Conservation (phyloP, 2,797 vertebrate genomes). For the Semaprochilodus insignis region DNA sequence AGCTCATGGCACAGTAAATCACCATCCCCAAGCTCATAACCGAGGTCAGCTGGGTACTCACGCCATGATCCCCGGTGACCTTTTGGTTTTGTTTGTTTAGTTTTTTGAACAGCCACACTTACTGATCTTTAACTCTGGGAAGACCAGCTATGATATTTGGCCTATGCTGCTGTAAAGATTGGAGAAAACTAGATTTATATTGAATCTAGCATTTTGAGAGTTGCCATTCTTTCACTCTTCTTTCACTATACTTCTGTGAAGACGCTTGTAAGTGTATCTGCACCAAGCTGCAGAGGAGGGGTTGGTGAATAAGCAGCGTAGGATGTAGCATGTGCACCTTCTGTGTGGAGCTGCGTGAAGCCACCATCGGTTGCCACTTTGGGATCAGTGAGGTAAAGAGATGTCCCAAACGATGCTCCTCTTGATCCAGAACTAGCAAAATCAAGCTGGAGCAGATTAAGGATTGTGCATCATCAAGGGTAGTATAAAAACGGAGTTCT, state of each 20-base stretch:
- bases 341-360: background rate
- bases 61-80: slow-evolving; percentile 28
- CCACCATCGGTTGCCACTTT: background rate
- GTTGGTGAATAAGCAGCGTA: background rate
- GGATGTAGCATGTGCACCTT: background rate
- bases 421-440: background rate
- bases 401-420: background rate
- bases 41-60: slow-evolving; percentile 33
- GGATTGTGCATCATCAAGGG: background rate
- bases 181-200: too few relatives aligned
- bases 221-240: too few relatives aligned
- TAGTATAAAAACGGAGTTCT: too few relatives aligned
- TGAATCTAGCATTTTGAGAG: too few relatives aligned
- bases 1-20: slow-evolving; percentile 63
- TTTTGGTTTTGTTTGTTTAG: slow-evolving; percentile 22
- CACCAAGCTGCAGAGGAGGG: background rate
- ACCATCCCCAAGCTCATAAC: slow-evolving; percentile 19
- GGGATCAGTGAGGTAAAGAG: background rate
- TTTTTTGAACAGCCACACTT: slow-evolving; percentile 7
- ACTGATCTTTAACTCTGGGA: background rate
- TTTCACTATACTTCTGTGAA: background rate
- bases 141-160: background rate
- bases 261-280: background rate
- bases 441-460: background rate
- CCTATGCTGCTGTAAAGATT: too few relatives aligned